Evolutionary conservation across 2,113 vertebrate species (phyloP).

Genomic region (Nothobranchius furzeri): DNA sequence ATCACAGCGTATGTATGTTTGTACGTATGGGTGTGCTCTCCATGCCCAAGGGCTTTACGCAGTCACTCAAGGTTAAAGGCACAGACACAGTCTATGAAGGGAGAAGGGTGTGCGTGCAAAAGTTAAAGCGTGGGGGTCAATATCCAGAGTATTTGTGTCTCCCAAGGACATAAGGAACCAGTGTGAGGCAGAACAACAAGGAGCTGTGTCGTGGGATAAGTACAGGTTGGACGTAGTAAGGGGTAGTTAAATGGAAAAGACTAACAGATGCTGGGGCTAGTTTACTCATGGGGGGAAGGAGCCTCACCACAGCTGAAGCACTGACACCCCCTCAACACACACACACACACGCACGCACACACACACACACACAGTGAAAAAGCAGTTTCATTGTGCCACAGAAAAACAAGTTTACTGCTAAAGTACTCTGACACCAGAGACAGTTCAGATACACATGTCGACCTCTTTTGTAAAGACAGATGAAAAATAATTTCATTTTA

Average conservation of each 20-base stretch:
- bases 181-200: conserved; percentile 55
- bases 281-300: conserved; percentile 70
- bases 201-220: conserved; percentile 73
- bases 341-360: neutral
- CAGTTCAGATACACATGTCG: neutral
- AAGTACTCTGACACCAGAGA: conserved; percentile 49
- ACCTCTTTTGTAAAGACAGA: neutral
- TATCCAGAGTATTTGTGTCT: conserved; percentile 37
- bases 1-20: conserved; percentile 33
- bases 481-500: neutral
- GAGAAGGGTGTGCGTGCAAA: conserved; percentile 10
- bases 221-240: conserved; percentile 79
- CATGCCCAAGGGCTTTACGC: conserved; percentile 11
- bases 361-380: conserved; percentile 22
- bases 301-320: conserved; percentile 53
- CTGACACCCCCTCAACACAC: conserved; percentile 39
- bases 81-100: conserved; percentile 15
- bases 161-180: conserved; percentile 66
- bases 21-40: conserved; percentile 22
- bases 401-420: conserved; percentile 58
- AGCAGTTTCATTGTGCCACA: conserved; percentile 48
- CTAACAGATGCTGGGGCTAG: conserved; percentile 78
- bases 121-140: conserved; percentile 41
- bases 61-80: conserved; percentile 32
- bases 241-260: conserved; percentile 79